phyloP scores from a whole-genome alignment of 2,888 invertebrate species.

The Cyrtodaria siliqua region DNA sequence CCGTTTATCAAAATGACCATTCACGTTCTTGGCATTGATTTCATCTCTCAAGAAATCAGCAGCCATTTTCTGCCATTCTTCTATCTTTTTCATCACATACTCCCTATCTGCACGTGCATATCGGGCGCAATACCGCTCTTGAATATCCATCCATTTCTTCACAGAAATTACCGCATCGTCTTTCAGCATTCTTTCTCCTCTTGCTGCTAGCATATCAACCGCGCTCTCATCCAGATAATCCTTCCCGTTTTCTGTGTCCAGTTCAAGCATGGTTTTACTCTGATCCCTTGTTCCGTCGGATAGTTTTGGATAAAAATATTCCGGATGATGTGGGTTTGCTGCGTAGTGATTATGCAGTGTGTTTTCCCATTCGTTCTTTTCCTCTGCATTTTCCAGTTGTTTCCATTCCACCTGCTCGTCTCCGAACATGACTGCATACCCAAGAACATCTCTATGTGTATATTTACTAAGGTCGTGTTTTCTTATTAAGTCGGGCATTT shows the following conservation, averaged over 20 bases:
- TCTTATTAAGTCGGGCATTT: slow-evolving; percentile 28
- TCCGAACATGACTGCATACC: slow-evolving; percentile 61
- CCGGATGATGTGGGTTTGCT: slow-evolving; percentile 60
- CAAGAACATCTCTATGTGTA: slow-evolving; percentile 51
- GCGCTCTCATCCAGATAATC: slow-evolving; percentile 50
- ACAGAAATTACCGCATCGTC: slow-evolving; percentile 44
- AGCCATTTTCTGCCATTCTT: slow-evolving; percentile 20
- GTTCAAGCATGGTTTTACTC: slow-evolving; percentile 24
- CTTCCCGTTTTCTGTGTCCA: slow-evolving; percentile 22
- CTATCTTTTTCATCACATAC: slow-evolving; percentile 26
- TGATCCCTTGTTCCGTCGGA: slow-evolving; percentile 26
- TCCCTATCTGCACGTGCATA: slow-evolving; percentile 41
- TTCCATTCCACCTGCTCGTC: slow-evolving; percentile 32
- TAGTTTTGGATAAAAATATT: slow-evolving; percentile 46
- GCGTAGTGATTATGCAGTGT: slow-evolving; percentile 50
- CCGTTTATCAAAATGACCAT: slow-evolving; percentile 14
- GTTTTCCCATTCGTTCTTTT: slow-evolving; percentile 47
- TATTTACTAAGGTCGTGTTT: slow-evolving; percentile 59
- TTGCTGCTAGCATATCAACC: slow-evolving; percentile 58
- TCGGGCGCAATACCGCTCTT: slow-evolving; percentile 31
- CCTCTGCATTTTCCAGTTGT: slow-evolving; percentile 32
- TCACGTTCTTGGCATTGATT: slow-evolving; percentile 6
- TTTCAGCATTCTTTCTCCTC: slow-evolving; percentile 47
- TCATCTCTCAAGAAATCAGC: slow-evolving; percentile 15
- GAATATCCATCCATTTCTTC: slow-evolving; percentile 53